phyloP scores from a whole-genome alignment of 1,140 invertebrate species.

The Bombus consobrinus region DNA sequence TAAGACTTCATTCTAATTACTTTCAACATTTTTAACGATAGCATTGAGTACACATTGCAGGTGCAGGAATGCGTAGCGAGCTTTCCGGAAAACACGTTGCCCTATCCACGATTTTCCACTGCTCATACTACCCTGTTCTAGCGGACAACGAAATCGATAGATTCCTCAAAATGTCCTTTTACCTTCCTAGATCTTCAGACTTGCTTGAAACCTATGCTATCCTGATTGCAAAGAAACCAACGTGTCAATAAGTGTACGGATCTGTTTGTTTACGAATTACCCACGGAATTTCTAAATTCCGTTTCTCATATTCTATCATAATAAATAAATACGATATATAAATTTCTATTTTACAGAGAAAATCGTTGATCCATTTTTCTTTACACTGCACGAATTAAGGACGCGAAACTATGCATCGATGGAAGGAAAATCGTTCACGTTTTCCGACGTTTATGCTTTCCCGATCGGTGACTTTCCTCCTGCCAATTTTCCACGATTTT shows the following conservation, averaged over 20 bases:
- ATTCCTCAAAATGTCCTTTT: neutral
- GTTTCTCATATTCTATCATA: accelerated
- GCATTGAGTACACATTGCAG: accelerated
- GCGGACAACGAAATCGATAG: neutral
- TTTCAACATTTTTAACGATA: no score
- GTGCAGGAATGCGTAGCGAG: neutral
- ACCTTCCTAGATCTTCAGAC: neutral
- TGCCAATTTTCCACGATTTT: conserved; percentile 52
- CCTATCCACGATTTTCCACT: neutral
- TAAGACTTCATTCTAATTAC: no score
- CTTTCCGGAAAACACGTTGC: neutral
- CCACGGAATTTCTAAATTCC: no score
- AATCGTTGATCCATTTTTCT: neutral
- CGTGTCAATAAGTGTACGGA: neutral
- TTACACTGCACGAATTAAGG: no score
- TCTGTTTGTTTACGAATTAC: neutral
- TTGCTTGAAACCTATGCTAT: neutral
- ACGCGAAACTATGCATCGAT: neutral
- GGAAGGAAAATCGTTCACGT: conserved; percentile 41
- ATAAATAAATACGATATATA: no score
- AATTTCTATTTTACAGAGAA: neutral
- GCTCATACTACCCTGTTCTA: conserved; percentile 10
- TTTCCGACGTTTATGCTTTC: conserved; percentile 42
- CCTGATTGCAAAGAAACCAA: conserved; percentile 19
- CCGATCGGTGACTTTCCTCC: conserved; percentile 37